Percentiles rank a stretch among this genome's conserved stretches.
These are phyloP conservation scores for Acropora tenuis DNA, from an alignment of 64 coral and sea anemone genomes.

Conservation along the genomic window DNA sequence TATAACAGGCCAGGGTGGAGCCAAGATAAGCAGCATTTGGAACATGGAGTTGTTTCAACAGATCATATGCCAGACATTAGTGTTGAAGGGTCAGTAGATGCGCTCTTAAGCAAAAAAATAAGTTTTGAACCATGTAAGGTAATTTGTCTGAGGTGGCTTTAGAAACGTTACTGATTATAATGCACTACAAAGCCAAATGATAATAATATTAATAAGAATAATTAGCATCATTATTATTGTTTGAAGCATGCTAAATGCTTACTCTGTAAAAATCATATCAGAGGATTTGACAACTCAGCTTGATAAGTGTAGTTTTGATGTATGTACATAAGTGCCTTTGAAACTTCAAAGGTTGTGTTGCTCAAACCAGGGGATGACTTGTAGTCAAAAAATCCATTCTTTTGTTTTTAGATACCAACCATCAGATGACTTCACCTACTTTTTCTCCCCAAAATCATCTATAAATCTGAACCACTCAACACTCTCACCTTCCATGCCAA, in stretches of 20 bases:
- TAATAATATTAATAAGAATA: too few relatives aligned
- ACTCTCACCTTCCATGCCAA: slow-evolving; percentile 30
- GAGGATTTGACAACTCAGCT: too few relatives aligned
- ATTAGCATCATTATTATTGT: too few relatives aligned
- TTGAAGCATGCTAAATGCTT: too few relatives aligned
- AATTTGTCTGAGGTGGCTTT: too few relatives aligned
- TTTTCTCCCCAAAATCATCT: slow-evolving; percentile 12
- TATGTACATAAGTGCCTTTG: too few relatives aligned
- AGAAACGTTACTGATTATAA: too few relatives aligned
- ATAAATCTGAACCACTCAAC: not conserved
- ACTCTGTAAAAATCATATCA: too few relatives aligned
- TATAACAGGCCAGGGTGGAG: slow-evolving; percentile 22
- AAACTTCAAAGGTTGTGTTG: too few relatives aligned
- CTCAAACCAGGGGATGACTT: too few relatives aligned
- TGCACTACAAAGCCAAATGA: too few relatives aligned
- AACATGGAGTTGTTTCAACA: slow-evolving; percentile 28
- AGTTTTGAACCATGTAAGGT: not conserved
- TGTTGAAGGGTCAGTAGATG: not conserved
- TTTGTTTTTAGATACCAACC: not conserved
- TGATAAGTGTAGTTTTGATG: too few relatives aligned
- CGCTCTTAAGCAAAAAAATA: not conserved
- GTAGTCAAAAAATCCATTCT: not conserved
- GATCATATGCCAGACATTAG: slow-evolving; percentile 22
- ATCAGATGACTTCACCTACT: not conserved
- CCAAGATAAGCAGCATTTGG: slow-evolving; percentile 20